Evolutionary conservation across 2,113 vertebrate species (phyloP).

Genomic region (Baryphthengus martii): DNA sequence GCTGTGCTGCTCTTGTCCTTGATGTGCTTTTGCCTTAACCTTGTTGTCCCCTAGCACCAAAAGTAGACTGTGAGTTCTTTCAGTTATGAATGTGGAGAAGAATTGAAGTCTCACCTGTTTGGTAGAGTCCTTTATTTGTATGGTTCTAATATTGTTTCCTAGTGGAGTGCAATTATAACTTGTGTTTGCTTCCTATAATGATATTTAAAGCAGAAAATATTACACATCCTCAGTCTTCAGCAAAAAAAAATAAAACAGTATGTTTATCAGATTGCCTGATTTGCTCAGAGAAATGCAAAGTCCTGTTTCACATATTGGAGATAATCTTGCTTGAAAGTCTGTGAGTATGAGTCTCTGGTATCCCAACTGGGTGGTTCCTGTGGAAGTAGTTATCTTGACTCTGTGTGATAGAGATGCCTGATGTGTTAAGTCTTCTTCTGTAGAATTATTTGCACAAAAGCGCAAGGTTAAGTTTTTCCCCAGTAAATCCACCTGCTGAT

Average conservation of each 20-base stretch:
- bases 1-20: background rate
- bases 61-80: background rate
- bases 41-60: background rate
- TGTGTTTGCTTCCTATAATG: background rate
- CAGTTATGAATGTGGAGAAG: background rate
- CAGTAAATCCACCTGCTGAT: background rate
- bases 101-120: background rate
- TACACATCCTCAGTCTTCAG: background rate
- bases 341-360: background rate
- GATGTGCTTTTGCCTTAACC: background rate
- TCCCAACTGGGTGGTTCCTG: background rate
- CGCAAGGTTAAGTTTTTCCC: background rate
- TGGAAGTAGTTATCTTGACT: background rate
- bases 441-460: background rate
- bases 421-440: background rate
- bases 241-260: background rate
- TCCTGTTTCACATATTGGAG: background rate
- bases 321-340: background rate
- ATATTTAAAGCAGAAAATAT: background rate
- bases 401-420: background rate
- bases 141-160: background rate
- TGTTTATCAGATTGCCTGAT: fast-evolving
- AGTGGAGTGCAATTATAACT: background rate
- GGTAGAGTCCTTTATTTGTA: background rate
- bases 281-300: background rate